phyloP scores from a whole-genome alignment of 92 coral and sea anemone genomes.

The Epizoanthus illoricatus region DNA sequence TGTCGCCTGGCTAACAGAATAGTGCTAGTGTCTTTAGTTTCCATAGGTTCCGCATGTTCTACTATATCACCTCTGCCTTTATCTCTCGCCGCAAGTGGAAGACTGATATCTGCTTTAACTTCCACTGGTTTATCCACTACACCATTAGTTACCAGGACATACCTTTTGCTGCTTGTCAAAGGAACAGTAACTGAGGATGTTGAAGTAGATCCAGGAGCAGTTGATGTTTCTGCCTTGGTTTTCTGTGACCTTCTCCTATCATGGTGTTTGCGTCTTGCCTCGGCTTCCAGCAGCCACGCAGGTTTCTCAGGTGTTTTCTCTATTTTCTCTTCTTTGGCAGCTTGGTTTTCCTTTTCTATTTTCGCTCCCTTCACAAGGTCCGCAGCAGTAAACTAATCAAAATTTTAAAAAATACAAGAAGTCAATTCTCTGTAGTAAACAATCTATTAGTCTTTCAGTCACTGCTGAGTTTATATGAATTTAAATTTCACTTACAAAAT shows the following conservation, averaged over 20 bases:
- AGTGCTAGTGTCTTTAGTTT: neutral
- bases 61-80: neutral
- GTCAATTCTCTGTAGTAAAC: neutral
- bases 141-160: neutral
- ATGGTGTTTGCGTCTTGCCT: conserved; percentile 80
- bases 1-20: neutral
- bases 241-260: conserved; percentile 65
- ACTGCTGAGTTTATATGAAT: neutral
- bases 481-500: too few species aligned
- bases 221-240: conserved; percentile 50
- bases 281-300: conserved; percentile 92
- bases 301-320: conserved; percentile 90
- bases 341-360: conserved; percentile 70
- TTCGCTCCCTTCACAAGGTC: conserved; percentile 89
- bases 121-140: neutral
- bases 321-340: conserved; percentile 77
- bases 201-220: neutral
- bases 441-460: neutral
- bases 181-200: neutral
- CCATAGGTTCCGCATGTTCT: neutral
- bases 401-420: neutral
- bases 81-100: conserved; percentile 6
- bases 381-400: conserved; percentile 58
- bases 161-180: neutral
- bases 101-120: conserved; percentile 5